Evolutionary conservation across 1,140 invertebrate genomes (phyloP), one percentile per base, ranked within the genome.

Genomic region (Drosophila tropicalis): DNA sequence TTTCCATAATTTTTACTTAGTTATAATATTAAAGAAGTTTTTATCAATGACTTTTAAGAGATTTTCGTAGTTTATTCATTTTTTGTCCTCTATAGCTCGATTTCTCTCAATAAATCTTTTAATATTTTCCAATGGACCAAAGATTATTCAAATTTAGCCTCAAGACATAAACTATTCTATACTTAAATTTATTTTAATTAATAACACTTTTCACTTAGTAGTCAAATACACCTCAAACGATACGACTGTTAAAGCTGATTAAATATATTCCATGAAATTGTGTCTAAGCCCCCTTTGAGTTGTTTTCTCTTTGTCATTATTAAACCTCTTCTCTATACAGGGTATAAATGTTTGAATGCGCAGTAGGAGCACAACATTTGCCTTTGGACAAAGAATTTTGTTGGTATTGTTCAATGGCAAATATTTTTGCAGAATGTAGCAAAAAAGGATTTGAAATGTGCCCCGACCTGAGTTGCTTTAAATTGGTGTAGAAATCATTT

Each of bases 401-500:
- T n/a, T n/a, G n/a, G n/a, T n/a, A n/a, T 47, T 17, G 15, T 47
- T 6, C 5, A 47, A 22, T 51, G 17, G 44, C 44, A 51, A 51
- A 51, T 12, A 22, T 51, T 51, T 51, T 19, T 51, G 44, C 19
- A 12, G 17, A 2, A 47, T 47, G 25, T 47, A 3, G 7, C 9
- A 10, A 5, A 51, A 51, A 51, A 51, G 44, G 44, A 51, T 51
- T 51, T 22, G 17, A 51, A 51, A 22, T 51, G 44, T 22, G 2
- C 17, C 19, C 0, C 7, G 3, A 5, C 3, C 5, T 12, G 10
- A 13, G 36, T 13, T 3, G 44, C 17, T n/a, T 39, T 44, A 19
- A 5, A n/a, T 13, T 47, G 32, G 10, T 34, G 34, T 34, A 29
- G n/a, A 54, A 47, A 63, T 65, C 60, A 29, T 74, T 75, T 41